Evolutionary conservation across 2,888 invertebrate species (phyloP).

Genomic region (Polietes domitor): DNA sequence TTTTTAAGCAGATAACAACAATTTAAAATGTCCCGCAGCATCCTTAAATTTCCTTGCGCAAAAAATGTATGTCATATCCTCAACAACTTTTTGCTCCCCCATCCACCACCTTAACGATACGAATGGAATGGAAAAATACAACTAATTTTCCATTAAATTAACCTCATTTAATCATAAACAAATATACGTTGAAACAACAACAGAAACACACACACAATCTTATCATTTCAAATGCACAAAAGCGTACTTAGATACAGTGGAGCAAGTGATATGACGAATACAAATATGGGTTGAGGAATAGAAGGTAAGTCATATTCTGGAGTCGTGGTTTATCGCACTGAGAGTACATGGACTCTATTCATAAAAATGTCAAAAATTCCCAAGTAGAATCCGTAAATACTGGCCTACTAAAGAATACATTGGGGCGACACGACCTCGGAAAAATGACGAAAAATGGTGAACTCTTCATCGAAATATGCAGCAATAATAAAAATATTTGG

Average conservation of each 20-base stretch:
- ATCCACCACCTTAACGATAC: neutral
- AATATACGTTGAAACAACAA: slow-evolving; percentile 37
- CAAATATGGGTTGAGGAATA: neutral
- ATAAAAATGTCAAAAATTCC: no score
- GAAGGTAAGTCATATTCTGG: no score
- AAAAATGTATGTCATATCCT: neutral
- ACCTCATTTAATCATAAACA: slow-evolving; percentile 57
- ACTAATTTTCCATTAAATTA: slow-evolving; percentile 67
- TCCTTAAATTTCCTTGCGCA: neutral
- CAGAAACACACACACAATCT: slow-evolving; percentile 10
- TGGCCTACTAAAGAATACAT: no score
- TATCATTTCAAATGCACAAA: neutral
- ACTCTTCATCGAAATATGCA: neutral
- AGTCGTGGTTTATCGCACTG: no score
- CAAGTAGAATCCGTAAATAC: no score
- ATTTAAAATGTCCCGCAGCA: neutral
- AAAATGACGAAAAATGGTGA: neutral
- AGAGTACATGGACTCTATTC: no score
- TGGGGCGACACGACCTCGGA: no score
- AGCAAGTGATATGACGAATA: neutral
- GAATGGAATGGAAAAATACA: slow-evolving; percentile 39
- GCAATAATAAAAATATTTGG: neutral
- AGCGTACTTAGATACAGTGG: neutral
- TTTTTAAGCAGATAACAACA: neutral
- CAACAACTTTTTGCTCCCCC: neutral